Conservation (phyloP, 2,888 invertebrate genomes). For the Torymus aiolomorphi region DNA sequence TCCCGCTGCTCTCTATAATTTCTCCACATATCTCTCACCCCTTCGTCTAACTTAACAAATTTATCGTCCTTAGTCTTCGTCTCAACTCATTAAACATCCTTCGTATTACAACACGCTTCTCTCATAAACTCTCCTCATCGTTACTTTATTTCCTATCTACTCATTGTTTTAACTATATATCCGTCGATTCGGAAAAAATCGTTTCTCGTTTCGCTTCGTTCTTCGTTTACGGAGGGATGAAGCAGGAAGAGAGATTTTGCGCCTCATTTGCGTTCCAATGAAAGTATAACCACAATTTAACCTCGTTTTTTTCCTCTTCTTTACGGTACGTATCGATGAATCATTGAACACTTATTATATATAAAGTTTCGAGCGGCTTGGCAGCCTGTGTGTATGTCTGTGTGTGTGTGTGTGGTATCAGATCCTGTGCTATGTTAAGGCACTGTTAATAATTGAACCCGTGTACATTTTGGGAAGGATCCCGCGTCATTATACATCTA, state of each 20-base stretch:
- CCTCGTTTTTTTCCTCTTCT: too few relatives aligned
- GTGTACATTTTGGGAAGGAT: too few relatives aligned
- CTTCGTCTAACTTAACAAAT: conserved; percentile 26
- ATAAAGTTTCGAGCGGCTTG: background rate
- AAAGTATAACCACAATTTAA: too few relatives aligned
- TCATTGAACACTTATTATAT: conserved; percentile 19
- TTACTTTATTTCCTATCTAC: conserved; percentile 55
- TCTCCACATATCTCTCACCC: too few relatives aligned
- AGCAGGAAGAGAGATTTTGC: conserved; percentile 42
- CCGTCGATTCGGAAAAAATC: conserved; percentile 52
- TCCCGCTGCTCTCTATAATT: background rate
- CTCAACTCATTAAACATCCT: conserved; percentile 38
- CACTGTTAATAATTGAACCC: background rate
- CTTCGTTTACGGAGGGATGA: conserved; percentile 4
- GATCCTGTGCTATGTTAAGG: conserved; percentile 8
- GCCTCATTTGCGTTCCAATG: background rate
- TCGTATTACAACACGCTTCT: conserved; percentile 24
- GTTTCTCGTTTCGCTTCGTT: conserved; percentile 49
- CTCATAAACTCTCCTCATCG: conserved; percentile 1
- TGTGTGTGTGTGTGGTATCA: background rate
- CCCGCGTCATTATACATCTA: too few relatives aligned
- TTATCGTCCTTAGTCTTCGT: conserved; percentile 55
- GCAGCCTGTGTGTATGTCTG: too few relatives aligned
- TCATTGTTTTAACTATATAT: conserved; percentile 47
- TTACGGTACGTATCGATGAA: background rate